Evolutionary conservation across 2,797 vertebrate species (phyloP).

Genomic region (Harpagifer antarcticus): DNA sequence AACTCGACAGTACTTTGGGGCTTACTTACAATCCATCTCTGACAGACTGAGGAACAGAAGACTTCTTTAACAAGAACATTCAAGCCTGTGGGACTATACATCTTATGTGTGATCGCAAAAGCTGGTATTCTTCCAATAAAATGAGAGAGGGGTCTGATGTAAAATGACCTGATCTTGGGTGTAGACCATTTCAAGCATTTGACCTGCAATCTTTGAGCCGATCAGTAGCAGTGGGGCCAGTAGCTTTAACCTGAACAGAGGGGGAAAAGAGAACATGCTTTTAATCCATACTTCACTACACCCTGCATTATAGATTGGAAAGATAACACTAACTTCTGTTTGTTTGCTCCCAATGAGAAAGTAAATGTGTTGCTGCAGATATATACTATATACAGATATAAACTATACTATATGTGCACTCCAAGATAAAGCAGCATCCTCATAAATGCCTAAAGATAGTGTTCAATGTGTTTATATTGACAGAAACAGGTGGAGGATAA

Average conservation of each 20-base stretch:
- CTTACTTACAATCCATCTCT: not conserved
- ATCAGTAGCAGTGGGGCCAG: not conserved
- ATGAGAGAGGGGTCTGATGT: constrained; percentile 12
- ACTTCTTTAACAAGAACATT: not conserved
- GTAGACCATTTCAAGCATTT: not conserved
- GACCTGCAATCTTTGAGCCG: not conserved
- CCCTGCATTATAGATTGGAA: not conserved
- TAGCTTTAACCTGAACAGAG: not conserved
- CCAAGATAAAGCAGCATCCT: not conserved
- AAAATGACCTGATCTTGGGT: constrained; percentile 18
- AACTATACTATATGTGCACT: not conserved
- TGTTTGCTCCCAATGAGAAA: constrained; percentile 5
- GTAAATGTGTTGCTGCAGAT: not conserved
- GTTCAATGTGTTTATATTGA: not conserved
- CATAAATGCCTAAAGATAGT: not conserved
- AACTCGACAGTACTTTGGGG: no score
- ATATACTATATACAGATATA: not conserved
- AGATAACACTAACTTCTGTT: not conserved
- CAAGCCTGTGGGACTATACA: not conserved
- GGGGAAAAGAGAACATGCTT: not conserved
- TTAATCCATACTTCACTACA: constrained; percentile 16
- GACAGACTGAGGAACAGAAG: not conserved
- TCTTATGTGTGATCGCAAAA: not conserved
- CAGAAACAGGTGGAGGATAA: not conserved
- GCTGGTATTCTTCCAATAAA: constrained; percentile 18